Percentiles rank a stretch among this genome's conserved stretches.
Conservation (phyloP, 2,888 invertebrate genomes). For the Drosophila differens region DNA sequence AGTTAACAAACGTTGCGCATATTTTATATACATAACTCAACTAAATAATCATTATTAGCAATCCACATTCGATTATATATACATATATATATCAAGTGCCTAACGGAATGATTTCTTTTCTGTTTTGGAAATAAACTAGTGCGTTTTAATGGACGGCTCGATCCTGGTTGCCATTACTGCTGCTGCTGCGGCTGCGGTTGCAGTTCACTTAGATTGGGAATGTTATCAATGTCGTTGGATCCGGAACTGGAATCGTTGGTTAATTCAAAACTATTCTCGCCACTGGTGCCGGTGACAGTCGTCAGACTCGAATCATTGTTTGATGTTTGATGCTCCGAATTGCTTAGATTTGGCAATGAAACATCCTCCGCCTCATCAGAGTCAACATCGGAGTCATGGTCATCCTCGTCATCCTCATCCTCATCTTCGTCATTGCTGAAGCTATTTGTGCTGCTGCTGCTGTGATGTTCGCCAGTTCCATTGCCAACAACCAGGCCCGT, state of each 20-base stretch:
- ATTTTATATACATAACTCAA: conserved; percentile 40
- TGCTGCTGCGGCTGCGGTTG: conserved; percentile 28
- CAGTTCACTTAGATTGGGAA: conserved; percentile 78
- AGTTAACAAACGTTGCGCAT: conserved; percentile 47
- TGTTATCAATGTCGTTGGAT: conserved; percentile 74
- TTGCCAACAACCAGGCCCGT: conserved; percentile 39
- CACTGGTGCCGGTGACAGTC: conserved; percentile 84
- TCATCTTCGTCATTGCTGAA: conserved; percentile 64
- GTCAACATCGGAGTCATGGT: conserved; percentile 42
- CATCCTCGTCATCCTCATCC: conserved; percentile 51
- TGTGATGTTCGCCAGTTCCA: conserved; percentile 28
- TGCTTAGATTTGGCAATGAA: conserved; percentile 81
- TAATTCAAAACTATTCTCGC: conserved; percentile 84
- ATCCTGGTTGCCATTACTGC: neutral
- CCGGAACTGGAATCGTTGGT: conserved; percentile 81
- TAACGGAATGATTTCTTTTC: conserved; percentile 48
- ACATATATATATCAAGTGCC: conserved; percentile 26
- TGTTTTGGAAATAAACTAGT: conserved; percentile 44
- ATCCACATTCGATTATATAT: conserved; percentile 28
- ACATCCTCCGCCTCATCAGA: conserved; percentile 59
- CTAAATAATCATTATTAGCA: conserved; percentile 27
- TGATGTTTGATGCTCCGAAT: conserved; percentile 81
- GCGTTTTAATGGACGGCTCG: conserved; percentile 53
- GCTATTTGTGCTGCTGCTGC: conserved; percentile 57
- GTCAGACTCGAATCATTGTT: conserved; percentile 85